Evolutionary conservation across 2,888 invertebrate species (phyloP).

Genomic region (Thera obeliscata): DNA sequence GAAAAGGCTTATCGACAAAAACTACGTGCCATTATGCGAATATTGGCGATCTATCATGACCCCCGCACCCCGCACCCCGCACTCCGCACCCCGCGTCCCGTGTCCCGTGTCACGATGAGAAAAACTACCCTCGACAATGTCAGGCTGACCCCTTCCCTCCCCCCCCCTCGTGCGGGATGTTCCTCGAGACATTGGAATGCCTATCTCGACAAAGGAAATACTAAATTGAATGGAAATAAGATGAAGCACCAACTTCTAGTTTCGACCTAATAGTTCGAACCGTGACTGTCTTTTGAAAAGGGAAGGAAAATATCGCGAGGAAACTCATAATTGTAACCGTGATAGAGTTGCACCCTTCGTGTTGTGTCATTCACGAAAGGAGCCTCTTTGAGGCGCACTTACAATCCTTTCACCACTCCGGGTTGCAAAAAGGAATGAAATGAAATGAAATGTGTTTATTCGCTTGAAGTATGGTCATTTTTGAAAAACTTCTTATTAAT

Average conservation of each 20-base stretch:
- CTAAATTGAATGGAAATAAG: background rate
- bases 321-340: background rate
- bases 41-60: conserved; percentile 42
- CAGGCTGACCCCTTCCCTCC: conserved; percentile 17
- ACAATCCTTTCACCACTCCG: too few species aligned
- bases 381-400: too few species aligned
- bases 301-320: too few species aligned
- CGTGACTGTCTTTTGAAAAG: too few species aligned
- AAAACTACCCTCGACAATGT: conserved; percentile 26
- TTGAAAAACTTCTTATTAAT: too few species aligned
- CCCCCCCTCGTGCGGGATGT: background rate
- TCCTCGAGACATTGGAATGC: background rate
- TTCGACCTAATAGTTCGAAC: background rate
- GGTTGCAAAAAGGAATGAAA: too few species aligned
- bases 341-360: too few species aligned
- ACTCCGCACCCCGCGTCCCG: conserved; percentile 12
- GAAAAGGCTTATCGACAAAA: conserved; percentile 37
- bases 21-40: conserved; percentile 37
- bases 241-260: background rate
- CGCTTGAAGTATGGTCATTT: too few species aligned
- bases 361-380: too few species aligned
- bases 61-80: conserved; percentile 10
- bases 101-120: conserved; percentile 29
- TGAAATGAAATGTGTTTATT: too few species aligned
- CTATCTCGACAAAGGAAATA: background rate